phyloP scores from a whole-genome alignment of 2,888 invertebrate species.

The Eupithecia centaureata region DNA sequence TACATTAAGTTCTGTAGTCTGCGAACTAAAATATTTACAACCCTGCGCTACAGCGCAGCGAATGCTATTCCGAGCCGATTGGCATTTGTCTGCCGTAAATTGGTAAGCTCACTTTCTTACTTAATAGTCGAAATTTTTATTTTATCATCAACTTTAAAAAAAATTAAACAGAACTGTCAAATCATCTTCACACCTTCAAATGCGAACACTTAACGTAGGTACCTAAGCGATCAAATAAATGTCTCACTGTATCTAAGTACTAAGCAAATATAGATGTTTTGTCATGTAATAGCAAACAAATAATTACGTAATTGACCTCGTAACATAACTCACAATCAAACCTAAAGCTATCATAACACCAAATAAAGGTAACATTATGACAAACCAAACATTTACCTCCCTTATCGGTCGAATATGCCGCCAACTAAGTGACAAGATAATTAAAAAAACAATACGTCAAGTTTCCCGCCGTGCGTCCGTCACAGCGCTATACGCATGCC shows the following conservation, averaged over 20 bases:
- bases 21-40: neutral
- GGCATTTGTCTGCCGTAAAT: neutral
- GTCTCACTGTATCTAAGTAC: neutral
- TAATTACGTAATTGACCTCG: neutral
- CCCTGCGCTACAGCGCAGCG: neutral
- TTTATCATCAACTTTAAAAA: neutral
- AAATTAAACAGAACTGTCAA: neutral
- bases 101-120: neutral
- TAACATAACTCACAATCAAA: slow-evolving; percentile 2
- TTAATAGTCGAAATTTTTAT: neutral
- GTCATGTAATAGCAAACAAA: neutral
- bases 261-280: neutral
- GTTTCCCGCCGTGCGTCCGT: slow-evolving; percentile 70
- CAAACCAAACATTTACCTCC: slow-evolving; percentile 32
- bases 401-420: slow-evolving; percentile 43
- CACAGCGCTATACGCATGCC: slow-evolving; percentile 70
- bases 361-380: slow-evolving; percentile 12
- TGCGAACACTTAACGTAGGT: neutral
- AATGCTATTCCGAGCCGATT: neutral
- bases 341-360: slow-evolving; percentile 9
- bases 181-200: neutral
- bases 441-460: slow-evolving; percentile 64
- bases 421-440: slow-evolving; percentile 37
- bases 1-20: neutral
- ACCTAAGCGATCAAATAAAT: neutral